Base-by-base conservation (phyloP, 37 sponge, comb jelly and placozoan species). In the Diacarnus erythraeanus region DNA sequence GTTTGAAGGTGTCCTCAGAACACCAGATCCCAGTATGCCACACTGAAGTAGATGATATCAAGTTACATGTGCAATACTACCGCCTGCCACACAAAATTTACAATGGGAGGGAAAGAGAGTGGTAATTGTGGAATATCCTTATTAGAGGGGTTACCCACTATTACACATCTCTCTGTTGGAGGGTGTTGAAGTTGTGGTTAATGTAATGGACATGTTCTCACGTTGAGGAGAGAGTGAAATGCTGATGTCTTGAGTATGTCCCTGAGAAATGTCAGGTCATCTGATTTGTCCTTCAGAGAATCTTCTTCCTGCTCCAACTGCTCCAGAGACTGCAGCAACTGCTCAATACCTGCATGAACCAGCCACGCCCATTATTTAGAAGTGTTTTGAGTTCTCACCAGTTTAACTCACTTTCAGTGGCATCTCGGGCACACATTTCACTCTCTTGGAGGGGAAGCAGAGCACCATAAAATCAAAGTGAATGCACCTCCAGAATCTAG, bases 201-300 rank as follows among this genome's bases (percentile, higher is more conserved):
- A n/a, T n/a, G n/a, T n/a, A n/a, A n/a, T 47, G 12, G 51, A 12
- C 10, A 3, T 17, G 3, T 15, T 0, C 79, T 64, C 56, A 91
- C 91, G 41, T 81, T 80, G 74, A 92, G 43, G 12, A 92, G 63
- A 2, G 81, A 70, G 42, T 72, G 57, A 54, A 92, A 87, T 38
- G 87, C 89, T 8, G 76, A 60, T 57, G 77, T 83, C 9, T 71
- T 35, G 15, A 92, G 57, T 35, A 92, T 42, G 25, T 38, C 42
- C 42, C 57, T 80, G 26, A 92, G 71, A 69, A 92, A 92, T 17
- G 63, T 57, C 17, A 92, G 39, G 42, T 92, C 92, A 1, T 84
- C 82, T 40, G 80, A 59, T 31, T 87, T 36, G 20, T 57, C 79
- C 41, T 91, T 23, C 31, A 85, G 81, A 17, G 34, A 65, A 4